Evolutionary conservation across 2,888 invertebrate species (phyloP).

Genomic region (Desoria tigrina): DNA sequence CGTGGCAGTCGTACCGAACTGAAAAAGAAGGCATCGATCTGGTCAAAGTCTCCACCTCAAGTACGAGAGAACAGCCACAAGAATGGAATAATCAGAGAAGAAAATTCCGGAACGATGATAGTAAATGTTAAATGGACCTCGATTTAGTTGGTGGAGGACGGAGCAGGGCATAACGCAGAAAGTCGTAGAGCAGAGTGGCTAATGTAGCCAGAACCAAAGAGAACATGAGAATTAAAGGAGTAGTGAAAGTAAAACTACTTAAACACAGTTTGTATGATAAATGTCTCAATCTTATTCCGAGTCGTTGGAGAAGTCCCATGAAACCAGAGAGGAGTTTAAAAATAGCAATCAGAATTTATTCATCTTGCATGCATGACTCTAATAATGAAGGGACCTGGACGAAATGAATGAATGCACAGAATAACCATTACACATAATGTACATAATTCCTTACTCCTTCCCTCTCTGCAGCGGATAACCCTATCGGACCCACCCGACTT

Average conservation of each 20-base stretch:
- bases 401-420: too few species aligned
- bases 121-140: conserved; percentile 14
- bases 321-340: not conserved
- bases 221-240: not conserved
- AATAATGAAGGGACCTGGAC: too few species aligned
- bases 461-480: too few species aligned
- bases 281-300: conserved; percentile 9
- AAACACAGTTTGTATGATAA: conserved; percentile 6
- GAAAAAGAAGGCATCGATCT: too few species aligned
- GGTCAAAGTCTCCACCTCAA: conserved; percentile 4
- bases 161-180: not conserved
- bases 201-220: too few species aligned
- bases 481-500: too few species aligned
- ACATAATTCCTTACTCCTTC: too few species aligned
- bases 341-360: not conserved
- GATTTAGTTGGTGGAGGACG: not conserved
- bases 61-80: conserved; percentile 9
- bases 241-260: conserved; percentile 3
- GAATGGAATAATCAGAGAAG: not conserved
- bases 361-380: too few species aligned
- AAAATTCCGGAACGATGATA: conserved; percentile 1
- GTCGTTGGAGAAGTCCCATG: conserved; percentile 7
- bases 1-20: too few species aligned
- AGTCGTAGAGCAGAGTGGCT: not conserved
- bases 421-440: too few species aligned